Evolutionary conservation across 2,113 vertebrate genomes (phyloP).

Genomic region (Cyprinus carpio): DNA sequence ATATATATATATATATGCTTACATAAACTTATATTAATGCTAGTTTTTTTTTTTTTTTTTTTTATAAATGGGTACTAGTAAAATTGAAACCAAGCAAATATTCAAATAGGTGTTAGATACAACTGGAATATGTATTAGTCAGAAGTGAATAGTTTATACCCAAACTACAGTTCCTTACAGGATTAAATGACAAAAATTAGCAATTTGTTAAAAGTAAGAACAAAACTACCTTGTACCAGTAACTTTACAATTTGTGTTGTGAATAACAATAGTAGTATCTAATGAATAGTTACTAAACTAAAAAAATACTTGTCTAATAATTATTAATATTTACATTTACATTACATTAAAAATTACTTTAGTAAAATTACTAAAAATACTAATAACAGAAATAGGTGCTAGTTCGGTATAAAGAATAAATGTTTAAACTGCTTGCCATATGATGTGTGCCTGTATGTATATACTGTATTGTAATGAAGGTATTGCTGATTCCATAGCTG

Average conservation of each 20-base stretch:
- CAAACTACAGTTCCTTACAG: neutral
- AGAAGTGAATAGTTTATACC: neutral
- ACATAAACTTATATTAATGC: too few relatives aligned
- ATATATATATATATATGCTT: too few relatives aligned
- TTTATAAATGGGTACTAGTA: neutral
- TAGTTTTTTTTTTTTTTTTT: too few relatives aligned
- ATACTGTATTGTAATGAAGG: neutral
- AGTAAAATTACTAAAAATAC: neutral
- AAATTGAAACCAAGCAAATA: neutral
- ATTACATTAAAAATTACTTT: too few relatives aligned
- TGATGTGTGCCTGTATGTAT: neutral
- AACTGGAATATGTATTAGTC: neutral
- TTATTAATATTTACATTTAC: neutral
- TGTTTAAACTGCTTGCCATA: slow-evolving; percentile 1
- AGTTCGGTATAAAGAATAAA: neutral
- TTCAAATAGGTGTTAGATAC: neutral
- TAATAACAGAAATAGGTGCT: neutral
- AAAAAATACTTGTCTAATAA: neutral
- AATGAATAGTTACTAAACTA: neutral
- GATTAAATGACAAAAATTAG: neutral
- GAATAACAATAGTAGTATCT: neutral
- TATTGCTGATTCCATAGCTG: slow-evolving; percentile 17
- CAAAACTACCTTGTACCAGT: neutral
- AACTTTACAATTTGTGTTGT: neutral
- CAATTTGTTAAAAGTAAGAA: neutral